Evolutionary conservation across 2,113 vertebrate genomes (phyloP), one percentile per base, ranked within the genome.

Genomic region (Enhydra lutris): DNA sequence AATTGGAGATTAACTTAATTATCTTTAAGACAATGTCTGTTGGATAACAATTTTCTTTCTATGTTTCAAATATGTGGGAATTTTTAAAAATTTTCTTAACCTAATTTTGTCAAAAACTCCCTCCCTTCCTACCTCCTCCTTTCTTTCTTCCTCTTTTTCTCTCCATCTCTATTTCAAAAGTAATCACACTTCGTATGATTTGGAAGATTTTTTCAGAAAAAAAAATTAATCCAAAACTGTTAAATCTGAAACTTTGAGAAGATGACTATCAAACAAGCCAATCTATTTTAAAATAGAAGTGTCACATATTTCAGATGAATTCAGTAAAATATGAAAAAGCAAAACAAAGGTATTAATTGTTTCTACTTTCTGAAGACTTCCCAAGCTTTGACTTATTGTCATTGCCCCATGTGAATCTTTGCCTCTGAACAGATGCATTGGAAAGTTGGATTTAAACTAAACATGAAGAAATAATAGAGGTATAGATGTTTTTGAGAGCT

Each of bases 1-100:
- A 80, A 81, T 10, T 89, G n/a, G 23, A 93, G 89, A 95, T 93
- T 76, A n/a, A 57, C 17, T 73, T 86, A 80, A 87, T 69, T 57
- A 5, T 59, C 39, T 50, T 18, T 80, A 92, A 85, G 92, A 74
- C 13, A 55, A 7, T 96, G 47, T 1, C 26, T 89, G 1, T 13
- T 78, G 14, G 15, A 14, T 52, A 74, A 80, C 14, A 20, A 65
- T 52, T 69, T 71, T 79, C 36, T 86, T 69, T 91, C 36, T 61
- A 5, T 57, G 84, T 78, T 88, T 65, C 79, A 10, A 52, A 39
- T 39, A 80, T 65, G 29, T 67, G 17, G 24, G 8, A 74, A n/a
- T 26, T 86, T 74, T 59, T 0, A 3, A 81, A 69, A 78, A 47
- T 29, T 0, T 23, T 45, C 4, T 39, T 63, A 65, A 31, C 12